Evolutionary conservation across 2,888 invertebrate genomes (phyloP), one percentile per base, ranked within the genome.

Genomic region (Quadroppia sp.): DNA sequence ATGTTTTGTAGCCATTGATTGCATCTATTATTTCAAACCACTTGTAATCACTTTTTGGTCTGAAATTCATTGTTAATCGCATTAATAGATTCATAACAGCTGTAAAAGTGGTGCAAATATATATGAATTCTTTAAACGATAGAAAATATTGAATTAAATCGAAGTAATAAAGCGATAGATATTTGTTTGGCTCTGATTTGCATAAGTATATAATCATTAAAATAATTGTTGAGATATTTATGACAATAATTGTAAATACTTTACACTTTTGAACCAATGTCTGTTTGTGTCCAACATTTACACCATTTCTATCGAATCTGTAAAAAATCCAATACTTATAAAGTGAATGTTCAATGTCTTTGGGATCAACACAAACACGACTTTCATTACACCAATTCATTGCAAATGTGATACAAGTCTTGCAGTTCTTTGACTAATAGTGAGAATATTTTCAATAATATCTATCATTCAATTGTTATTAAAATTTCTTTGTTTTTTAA

Each of bases 321-420:
- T 45, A 45, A 45, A 45, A 45, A 13, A 45, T 45, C 45, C 45
- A 45, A 45, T 45, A 45, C 45, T 45, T 45, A 45, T 45, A 45
- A 45, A 45, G 45, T 45, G 45, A 15, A 36, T 36, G 9, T 36
- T 36, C 36, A 36, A 36, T n/a, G n/a, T n/a, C n/a, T n/a, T n/a
- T n/a, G n/a, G n/a, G n/a, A n/a, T n/a, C n/a, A n/a, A n/a, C n/a
- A n/a, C n/a, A n/a, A n/a, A n/a, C n/a, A n/a, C n/a, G n/a, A n/a
- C n/a, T n/a, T n/a, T n/a, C n/a, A n/a, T n/a, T n/a, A n/a, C n/a
- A n/a, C n/a, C n/a, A n/a, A n/a, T n/a, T n/a, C n/a, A n/a, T n/a
- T n/a, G n/a, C n/a, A n/a, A n/a, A n/a, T n/a, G n/a, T n/a, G n/a
- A n/a, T n/a, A n/a, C n/a, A n/a, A n/a, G n/a, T n/a, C n/a, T n/a